Evolutionary conservation across 64 coral and sea anemone species (phyloP).

Genomic region (Dendronephthya gigantea): DNA sequence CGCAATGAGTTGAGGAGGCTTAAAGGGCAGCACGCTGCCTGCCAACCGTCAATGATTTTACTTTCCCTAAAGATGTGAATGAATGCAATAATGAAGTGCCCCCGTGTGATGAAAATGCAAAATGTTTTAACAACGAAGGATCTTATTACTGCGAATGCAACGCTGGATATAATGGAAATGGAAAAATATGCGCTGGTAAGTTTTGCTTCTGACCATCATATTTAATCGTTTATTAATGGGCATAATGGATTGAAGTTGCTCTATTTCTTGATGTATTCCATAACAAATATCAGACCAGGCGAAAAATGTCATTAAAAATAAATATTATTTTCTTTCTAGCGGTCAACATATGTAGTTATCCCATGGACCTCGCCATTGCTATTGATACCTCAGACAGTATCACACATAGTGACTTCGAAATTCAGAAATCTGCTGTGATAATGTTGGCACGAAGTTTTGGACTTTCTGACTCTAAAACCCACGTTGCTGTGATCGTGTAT

Average conservation of each 20-base stretch:
- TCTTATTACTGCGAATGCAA: not conserved
- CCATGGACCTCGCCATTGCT: not conserved
- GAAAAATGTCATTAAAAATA: not conserved
- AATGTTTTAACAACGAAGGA: not conserved
- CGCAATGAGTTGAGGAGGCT: too few species aligned
- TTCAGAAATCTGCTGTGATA: not conserved
- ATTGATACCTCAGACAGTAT: not conserved
- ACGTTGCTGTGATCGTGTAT: not conserved
- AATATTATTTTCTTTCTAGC: not conserved
- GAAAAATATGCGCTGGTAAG: not conserved
- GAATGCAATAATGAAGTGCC: not conserved
- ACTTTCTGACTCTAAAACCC: not conserved
- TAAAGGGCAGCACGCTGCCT: too few species aligned
- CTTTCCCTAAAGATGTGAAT: not conserved
- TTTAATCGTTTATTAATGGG: not conserved
- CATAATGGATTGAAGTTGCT: too few species aligned
- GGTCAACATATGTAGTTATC: not conserved
- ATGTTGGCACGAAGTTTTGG: not conserved
- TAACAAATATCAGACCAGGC: not conserved
- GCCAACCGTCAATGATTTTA: too few species aligned
- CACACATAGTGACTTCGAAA: not conserved
- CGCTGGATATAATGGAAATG: not conserved
- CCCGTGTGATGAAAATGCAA: not conserved
- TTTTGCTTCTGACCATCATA: not conserved
- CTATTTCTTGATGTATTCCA: too few species aligned